Conservation (phyloP, 2,797 vertebrate species). For the Crenichthys baileyi region DNA sequence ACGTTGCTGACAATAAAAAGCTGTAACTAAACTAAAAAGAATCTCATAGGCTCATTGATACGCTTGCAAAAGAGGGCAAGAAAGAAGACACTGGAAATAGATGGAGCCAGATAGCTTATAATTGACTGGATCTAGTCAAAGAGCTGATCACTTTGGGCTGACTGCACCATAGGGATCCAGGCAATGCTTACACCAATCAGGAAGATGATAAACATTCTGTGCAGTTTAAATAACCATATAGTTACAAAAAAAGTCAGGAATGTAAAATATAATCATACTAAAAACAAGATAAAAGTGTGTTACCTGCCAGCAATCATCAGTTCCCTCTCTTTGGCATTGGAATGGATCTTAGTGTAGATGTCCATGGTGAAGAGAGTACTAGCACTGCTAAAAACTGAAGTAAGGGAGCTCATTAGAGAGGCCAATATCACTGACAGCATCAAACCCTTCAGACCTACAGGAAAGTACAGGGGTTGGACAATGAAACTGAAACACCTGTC, state of each 20-base stretch:
- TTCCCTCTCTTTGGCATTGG: constrained; percentile 84
- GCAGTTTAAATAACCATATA: constrained; percentile 18
- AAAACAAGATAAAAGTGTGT: background rate
- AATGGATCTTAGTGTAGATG: constrained; percentile 89
- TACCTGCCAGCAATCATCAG: constrained; percentile 94
- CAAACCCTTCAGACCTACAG: constrained; percentile 90
- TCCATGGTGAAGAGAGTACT: constrained; percentile 97
- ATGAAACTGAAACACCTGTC: too few relatives aligned
- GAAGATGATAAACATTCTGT: constrained; percentile 87
- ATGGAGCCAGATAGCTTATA: constrained; percentile 89
- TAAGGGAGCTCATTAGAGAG: constrained; percentile 97
- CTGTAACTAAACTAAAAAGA: background rate
- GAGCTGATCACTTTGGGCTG: constrained; percentile 90
- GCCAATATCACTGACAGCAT: constrained; percentile 98
- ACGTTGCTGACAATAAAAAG: background rate
- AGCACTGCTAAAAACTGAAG: constrained; percentile 97
- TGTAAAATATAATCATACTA: constrained; percentile 35
- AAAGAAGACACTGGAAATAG: constrained; percentile 88
- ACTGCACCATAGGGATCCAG: constrained; percentile 92
- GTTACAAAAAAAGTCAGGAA: background rate
- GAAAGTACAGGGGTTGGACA: too few relatives aligned
- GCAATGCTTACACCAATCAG: constrained; percentile 91
- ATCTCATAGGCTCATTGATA: constrained; percentile 86
- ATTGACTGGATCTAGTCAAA: constrained; percentile 91
- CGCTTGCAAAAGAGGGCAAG: constrained; percentile 90